A percentile compares a stretch with the other conserved stretches of the same genome.
Evolutionary conservation across 2,113 vertebrate species (phyloP).

Genomic region (Camelus bactrianus): DNA sequence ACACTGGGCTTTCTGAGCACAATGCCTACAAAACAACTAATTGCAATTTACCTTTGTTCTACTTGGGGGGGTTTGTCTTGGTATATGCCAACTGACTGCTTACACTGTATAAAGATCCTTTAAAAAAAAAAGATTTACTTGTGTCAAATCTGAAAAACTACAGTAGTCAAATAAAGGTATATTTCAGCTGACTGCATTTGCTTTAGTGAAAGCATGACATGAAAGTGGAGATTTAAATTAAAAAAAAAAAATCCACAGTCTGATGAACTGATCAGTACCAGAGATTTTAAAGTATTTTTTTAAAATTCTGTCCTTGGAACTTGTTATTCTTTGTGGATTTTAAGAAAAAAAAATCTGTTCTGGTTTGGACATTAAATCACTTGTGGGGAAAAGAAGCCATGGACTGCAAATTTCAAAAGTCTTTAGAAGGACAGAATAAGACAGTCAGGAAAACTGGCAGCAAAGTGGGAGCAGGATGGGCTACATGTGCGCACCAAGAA

Average conservation of each 20-base stretch:
- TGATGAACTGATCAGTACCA: neutral
- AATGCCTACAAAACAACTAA: conserved; percentile 2
- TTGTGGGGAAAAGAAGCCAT: neutral
- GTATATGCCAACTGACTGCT: neutral
- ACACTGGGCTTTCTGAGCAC: conserved; percentile 9
- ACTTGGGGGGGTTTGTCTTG: neutral
- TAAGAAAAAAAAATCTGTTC: neutral
- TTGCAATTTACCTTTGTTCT: conserved; percentile 47
- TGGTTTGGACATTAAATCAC: neutral
- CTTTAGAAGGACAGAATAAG: neutral
- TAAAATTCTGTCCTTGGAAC: neutral
- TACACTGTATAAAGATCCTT: conserved; percentile 1
- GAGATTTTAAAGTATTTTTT: neutral
- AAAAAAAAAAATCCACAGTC: neutral
- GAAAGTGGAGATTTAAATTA: neutral
- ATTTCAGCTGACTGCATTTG: neutral
- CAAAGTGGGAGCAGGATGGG: neutral
- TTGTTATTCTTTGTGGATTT: conserved; percentile 2
- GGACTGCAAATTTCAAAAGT: too few species aligned
- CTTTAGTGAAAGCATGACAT: neutral
- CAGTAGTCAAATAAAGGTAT: neutral
- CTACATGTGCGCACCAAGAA: accelerated
- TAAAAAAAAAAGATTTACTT: neutral
- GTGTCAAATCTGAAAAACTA: neutral
- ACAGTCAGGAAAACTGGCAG: neutral